Evolutionary conservation across 2,113 vertebrate genomes (phyloP), one percentile per base, ranked within the genome.

Genomic region (Spheniscus mendiculus): DNA sequence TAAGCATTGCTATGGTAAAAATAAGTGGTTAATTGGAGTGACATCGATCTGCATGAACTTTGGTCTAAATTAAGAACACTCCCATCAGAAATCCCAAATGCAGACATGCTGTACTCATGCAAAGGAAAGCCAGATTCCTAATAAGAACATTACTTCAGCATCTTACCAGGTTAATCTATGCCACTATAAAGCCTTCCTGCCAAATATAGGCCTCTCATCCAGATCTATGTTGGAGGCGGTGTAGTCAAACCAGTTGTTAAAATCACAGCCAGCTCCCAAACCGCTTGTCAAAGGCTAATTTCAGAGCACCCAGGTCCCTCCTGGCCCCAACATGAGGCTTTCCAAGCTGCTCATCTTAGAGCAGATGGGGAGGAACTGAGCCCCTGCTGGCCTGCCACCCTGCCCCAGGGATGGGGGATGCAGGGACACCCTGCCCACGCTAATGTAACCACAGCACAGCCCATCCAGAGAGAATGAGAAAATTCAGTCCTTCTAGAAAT

Each of bases 51-150:
- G 70, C 87, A 47, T 77, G 81, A 91, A 85, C 66, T 87, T 87
- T 5, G 0, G 49, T 93, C 89, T 97, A 96, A 97, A 96, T 97
- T 93, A 96, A 87, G 89, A 96, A 85, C 87, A 67, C 42, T 93
- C 89, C 66, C 81, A 80, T 94, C 87, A 97, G 70, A 93, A 94
- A 92, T 49, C 83, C 84, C 91, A 80, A 91, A 90, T 59, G 87
- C 66, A 96, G 78, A 62, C 62, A 44, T 25, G 36, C 56, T 78
- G 56, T 30, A 71, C 27, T 67, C 34, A 63, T 13, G 47, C 89
- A 95, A 89, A 78, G 42, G 79, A 78, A 81, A 97, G 61, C 89
- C 93, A 97, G 91, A 95, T 67, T 91, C 77, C 56, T 81, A 95
- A 92, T 71, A 79, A 62, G 78, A 89, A 96, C 92, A 92, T 96